Conservation (phyloP, 1,140 invertebrate species). For the Parasteatoda tepidariorum region DNA sequence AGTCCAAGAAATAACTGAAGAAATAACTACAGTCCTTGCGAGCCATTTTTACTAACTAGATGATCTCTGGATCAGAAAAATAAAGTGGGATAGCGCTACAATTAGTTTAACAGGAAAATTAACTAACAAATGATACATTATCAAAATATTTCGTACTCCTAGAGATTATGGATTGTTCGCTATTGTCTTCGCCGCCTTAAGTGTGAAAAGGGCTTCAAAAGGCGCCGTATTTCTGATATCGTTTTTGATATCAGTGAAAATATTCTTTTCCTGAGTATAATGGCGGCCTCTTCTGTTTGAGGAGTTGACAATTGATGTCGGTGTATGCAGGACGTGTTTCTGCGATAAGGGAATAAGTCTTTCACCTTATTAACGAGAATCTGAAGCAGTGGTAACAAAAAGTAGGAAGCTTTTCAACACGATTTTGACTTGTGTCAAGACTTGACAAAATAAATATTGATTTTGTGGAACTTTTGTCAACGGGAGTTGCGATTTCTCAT, state of each 20-base stretch:
- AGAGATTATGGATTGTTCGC: slow-evolving; percentile 11
- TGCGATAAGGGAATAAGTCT: neutral
- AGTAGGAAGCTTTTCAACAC: neutral
- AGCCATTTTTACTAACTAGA: no score
- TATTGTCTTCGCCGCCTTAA: neutral
- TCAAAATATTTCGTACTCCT: neutral
- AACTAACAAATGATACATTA: no score
- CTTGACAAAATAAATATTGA: neutral
- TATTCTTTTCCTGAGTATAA: neutral
- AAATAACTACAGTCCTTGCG: no score
- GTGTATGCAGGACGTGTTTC: neutral
- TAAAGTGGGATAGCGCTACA: no score
- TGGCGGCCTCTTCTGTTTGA: slow-evolving; percentile 19
- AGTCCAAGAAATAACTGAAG: no score
- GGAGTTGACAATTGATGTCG: slow-evolving; percentile 31
- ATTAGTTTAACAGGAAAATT: no score
- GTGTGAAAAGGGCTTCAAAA: slow-evolving; percentile 27
- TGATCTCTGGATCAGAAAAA: no score
- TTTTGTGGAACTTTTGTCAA: neutral
- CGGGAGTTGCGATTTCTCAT: no score
- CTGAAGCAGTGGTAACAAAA: neutral
- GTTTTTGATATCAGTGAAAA: neutral
- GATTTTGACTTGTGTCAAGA: neutral
- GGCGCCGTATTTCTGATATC: slow-evolving; percentile 2
- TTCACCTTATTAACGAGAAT: neutral